phyloP scores from a whole-genome alignment of 2,113 vertebrate species.

The Notarius quadriscutis region DNA sequence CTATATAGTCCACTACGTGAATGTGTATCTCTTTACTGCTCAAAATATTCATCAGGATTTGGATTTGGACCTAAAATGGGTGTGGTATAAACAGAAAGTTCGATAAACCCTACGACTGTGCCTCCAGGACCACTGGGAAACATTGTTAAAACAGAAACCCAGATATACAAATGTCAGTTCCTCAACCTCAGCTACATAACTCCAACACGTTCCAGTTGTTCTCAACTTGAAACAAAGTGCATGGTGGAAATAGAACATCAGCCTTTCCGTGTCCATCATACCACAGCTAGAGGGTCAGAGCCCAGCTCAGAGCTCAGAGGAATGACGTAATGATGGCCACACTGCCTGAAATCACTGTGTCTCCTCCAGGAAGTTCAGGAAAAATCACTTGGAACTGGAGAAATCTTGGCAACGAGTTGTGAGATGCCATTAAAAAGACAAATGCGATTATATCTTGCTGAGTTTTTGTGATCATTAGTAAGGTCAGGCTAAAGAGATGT shows the following conservation, averaged over 20 bases:
- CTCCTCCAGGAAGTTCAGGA: constrained; percentile 44
- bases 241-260: constrained; percentile 55
- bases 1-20: no score
- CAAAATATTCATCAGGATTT: background rate
- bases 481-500: constrained; percentile 74
- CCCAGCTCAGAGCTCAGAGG: constrained; percentile 17
- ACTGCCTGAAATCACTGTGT: constrained; percentile 67
- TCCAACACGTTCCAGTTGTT: background rate
- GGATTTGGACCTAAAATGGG: background rate
- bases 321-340: constrained; percentile 71
- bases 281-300: constrained; percentile 15
- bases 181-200: background rate
- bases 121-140: background rate
- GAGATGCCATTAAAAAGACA: constrained; percentile 74
- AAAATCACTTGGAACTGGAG: constrained; percentile 60
- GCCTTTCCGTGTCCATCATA: constrained; percentile 43
- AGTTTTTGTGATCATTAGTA: constrained; percentile 67
- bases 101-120: background rate
- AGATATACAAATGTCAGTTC: background rate
- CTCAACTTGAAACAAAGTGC: constrained; percentile 21
- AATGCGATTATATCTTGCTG: constrained; percentile 74
- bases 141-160: background rate
- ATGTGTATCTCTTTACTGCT: background rate
- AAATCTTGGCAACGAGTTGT: constrained; percentile 67
- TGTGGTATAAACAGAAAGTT: background rate